A percentile compares a stretch with the other conserved stretches of the same genome.
Conservation (phyloP, 2,888 invertebrate genomes). For the Pheosia tremula region DNA sequence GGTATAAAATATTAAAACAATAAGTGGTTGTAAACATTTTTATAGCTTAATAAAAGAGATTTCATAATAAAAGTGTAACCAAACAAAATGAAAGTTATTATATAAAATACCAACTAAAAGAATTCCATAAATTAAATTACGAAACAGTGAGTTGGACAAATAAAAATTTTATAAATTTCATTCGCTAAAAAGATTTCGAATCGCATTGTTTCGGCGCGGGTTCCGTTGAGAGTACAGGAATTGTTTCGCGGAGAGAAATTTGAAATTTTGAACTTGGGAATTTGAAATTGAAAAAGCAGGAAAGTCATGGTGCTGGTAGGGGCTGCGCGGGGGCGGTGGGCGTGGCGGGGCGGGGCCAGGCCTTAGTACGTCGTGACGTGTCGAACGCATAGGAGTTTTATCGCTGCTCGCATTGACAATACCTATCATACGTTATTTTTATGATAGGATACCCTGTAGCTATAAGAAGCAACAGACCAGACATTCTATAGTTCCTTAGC, state of each 20-base stretch:
- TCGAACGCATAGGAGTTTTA: conserved; percentile 47
- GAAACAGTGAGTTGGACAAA: background rate
- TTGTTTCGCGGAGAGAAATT: conserved; percentile 66
- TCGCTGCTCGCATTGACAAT: conserved; percentile 25
- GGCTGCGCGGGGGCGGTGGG: conserved; percentile 57
- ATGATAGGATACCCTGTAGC: no score
- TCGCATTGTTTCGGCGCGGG: conserved; percentile 52
- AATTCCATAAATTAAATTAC: background rate
- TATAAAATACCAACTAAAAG: background rate
- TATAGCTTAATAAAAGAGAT: background rate
- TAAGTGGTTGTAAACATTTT: conserved; percentile 3
- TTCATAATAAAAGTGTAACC: background rate
- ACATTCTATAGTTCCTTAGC: no score
- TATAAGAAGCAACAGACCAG: no score
- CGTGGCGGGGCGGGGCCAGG: conserved; percentile 57
- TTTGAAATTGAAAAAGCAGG: conserved; percentile 66
- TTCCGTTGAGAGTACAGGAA: conserved; percentile 44
- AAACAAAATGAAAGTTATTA: background rate
- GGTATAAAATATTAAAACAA: background rate
- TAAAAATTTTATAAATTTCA: conserved; percentile 17
- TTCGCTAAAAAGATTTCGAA: conserved; percentile 25
- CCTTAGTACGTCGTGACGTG: conserved; percentile 42
- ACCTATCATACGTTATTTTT: conserved; percentile 14
- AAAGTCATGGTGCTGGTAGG: conserved; percentile 48
- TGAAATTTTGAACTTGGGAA: conserved; percentile 62